A percentile compares a stretch with the other conserved stretches of the same genome.
Evolutionary conservation across 2,113 vertebrate species (phyloP).

Genomic region (Oriolus oriolus): DNA sequence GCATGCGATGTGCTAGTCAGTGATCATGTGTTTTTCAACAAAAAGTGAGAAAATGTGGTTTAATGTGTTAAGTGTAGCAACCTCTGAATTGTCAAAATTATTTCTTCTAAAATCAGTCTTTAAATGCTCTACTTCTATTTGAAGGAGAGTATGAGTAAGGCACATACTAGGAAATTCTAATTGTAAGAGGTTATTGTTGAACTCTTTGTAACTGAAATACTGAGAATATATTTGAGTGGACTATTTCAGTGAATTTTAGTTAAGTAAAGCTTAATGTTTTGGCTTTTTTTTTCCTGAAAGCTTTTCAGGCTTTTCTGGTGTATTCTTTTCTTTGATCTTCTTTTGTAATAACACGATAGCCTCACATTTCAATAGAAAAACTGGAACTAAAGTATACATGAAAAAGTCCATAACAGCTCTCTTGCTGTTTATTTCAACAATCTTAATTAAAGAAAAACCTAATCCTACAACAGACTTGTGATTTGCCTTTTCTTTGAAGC

Average conservation of each 20-base stretch:
- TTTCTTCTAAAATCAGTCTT: not conserved
- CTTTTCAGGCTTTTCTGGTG: slow-evolving; percentile 16
- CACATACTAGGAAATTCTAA: not conserved
- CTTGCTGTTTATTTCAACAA: slow-evolving; percentile 57
- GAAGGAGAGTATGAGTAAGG: not conserved
- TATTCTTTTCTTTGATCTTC: slow-evolving; percentile 46
- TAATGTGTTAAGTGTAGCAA: not conserved
- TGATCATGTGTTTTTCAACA: not conserved
- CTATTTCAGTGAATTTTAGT: slow-evolving; percentile 35
- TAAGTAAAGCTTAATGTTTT: slow-evolving; percentile 9
- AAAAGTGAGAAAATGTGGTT: not conserved
- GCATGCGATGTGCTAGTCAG: not conserved
- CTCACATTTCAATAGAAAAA: slow-evolving; percentile 62
- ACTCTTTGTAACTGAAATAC: slow-evolving; percentile 22
- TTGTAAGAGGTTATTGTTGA: not conserved
- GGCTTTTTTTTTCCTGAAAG: not conserved
- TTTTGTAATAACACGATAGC: slow-evolving; percentile 50
- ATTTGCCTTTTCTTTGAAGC: slow-evolving; percentile 58
- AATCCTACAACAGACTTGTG: slow-evolving; percentile 55
- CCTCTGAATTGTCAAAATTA: not conserved
- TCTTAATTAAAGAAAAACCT: slow-evolving; percentile 63
- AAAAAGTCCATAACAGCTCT: slow-evolving; percentile 45
- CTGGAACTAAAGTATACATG: slow-evolving; percentile 60
- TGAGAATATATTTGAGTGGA: slow-evolving; percentile 20
- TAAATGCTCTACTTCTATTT: not conserved